Conservation (phyloP, 2,888 invertebrate species). For the Epistrophe eligans region DNA sequence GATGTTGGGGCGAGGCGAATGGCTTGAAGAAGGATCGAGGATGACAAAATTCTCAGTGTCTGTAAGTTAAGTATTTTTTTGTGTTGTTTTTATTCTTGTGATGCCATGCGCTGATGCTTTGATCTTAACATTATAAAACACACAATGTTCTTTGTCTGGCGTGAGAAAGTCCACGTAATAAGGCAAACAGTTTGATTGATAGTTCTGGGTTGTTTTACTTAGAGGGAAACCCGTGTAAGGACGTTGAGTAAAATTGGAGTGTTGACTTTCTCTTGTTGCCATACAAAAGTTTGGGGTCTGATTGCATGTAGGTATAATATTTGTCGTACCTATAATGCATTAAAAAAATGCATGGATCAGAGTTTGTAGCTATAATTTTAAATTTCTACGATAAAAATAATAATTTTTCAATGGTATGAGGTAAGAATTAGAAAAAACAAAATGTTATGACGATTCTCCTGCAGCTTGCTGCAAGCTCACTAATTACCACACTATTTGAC, state of each 20-base stretch:
- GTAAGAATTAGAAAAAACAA: too few relatives aligned
- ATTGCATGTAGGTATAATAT: neutral
- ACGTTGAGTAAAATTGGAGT: slow-evolving; percentile 9
- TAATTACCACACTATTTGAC: too few relatives aligned
- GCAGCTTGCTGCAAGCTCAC: too few relatives aligned
- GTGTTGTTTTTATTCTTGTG: slow-evolving; percentile 14
- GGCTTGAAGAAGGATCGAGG: slow-evolving; percentile 22
- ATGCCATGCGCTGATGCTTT: slow-evolving; percentile 39
- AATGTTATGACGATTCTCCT: too few relatives aligned
- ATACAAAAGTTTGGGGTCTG: neutral
- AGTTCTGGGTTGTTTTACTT: slow-evolving; percentile 35
- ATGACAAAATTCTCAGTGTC: slow-evolving; percentile 11
- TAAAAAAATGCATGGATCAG: neutral
- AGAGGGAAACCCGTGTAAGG: slow-evolving; percentile 3
- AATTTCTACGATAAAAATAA: too few relatives aligned
- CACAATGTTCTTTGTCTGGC: slow-evolving; percentile 38
- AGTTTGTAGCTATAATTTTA: neutral
- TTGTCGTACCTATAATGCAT: neutral
- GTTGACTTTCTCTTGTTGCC: slow-evolving; percentile 42
- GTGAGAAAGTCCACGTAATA: slow-evolving; percentile 52
- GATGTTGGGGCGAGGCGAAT: slow-evolving; percentile 21
- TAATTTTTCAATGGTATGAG: too few relatives aligned
- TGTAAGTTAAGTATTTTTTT: slow-evolving; percentile 11
- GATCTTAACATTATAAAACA: slow-evolving; percentile 27
- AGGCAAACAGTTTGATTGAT: slow-evolving; percentile 35